A percentile compares a stretch with the other conserved stretches of the same genome.
These are phyloP conservation scores for Heteromurus nitidus DNA, from an alignment of 2,888 invertebrate species.

Conservation along the genomic window DNA sequence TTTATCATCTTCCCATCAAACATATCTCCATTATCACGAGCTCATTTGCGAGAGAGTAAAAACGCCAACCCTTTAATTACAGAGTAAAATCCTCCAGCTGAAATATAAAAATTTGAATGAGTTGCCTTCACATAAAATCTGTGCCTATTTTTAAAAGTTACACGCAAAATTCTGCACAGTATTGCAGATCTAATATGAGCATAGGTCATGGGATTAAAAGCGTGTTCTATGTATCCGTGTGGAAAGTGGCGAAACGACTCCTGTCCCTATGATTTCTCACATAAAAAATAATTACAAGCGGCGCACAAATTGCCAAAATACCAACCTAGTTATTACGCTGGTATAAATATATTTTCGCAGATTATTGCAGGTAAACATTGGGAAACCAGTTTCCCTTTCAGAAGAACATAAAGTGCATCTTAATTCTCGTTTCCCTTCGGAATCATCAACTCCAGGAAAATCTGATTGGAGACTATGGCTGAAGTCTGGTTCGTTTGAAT, in stretches of 20 bases:
- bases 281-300: slow-evolving; percentile 43
- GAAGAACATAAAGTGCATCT: neutral
- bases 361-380: slow-evolving; percentile 21
- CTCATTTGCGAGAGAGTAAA: slow-evolving; percentile 32
- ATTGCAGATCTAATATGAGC: neutral
- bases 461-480: slow-evolving; percentile 38
- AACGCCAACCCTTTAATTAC: slow-evolving; percentile 42
- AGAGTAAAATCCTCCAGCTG: slow-evolving; percentile 10
- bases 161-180: neutral
- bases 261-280: slow-evolving; percentile 23
- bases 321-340: slow-evolving; percentile 36
- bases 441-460: slow-evolving; percentile 51
- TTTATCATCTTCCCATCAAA: slow-evolving; percentile 19
- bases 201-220: neutral
- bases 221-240: neutral
- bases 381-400: slow-evolving; percentile 53
- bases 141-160: neutral
- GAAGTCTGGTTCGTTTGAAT: slow-evolving; percentile 12
- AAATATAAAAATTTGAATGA: slow-evolving; percentile 17
- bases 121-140: neutral
- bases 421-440: neutral
- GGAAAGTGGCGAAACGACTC: slow-evolving; percentile 18
- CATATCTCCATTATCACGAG: slow-evolving; percentile 22
- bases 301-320: slow-evolving; percentile 50
- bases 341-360: slow-evolving; percentile 35